Percentiles rank a stretch among this genome's conserved stretches.
These are phyloP conservation scores for Stegastes partitus DNA, from an alignment of 2,113 vertebrate species.

Conservation along the genomic window DNA sequence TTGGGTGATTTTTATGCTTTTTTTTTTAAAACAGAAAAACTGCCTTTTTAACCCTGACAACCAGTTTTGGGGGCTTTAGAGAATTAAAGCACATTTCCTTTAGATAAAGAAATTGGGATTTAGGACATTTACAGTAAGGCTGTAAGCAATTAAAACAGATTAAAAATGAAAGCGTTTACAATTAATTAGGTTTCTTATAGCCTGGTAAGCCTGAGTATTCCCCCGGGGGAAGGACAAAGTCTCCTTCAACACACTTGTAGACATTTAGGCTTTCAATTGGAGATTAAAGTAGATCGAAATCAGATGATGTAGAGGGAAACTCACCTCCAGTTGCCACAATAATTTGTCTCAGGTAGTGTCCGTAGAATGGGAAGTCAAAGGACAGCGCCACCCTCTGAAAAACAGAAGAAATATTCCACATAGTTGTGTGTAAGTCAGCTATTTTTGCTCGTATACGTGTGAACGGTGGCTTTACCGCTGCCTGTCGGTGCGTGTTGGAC, in stretches of 20 bases:
- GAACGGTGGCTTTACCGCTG: constrained; percentile 87
- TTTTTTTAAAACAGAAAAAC: too few relatives aligned
- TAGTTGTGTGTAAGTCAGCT: neutral
- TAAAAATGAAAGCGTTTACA: constrained; percentile 18
- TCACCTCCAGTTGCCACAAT: constrained; percentile 95
- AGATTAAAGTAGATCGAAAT: neutral
- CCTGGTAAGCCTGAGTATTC: constrained; percentile 11
- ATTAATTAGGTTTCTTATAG: constrained; percentile 26
- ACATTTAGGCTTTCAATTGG: neutral
- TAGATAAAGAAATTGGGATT: neutral
- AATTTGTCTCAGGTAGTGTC: constrained; percentile 93
- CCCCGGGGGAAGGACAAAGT: constrained; percentile 29
- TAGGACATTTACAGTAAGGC: constrained; percentile 22
- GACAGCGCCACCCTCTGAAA: constrained; percentile 90
- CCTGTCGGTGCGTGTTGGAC: constrained; percentile 93
- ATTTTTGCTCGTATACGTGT: neutral
- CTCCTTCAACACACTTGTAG: constrained; percentile 8
- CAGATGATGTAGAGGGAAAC: constrained; percentile 21
- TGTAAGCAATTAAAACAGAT: constrained; percentile 23
- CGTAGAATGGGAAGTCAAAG: constrained; percentile 97
- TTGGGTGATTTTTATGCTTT: too few relatives aligned
- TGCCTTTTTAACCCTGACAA: too few relatives aligned
- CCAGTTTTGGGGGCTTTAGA: too few relatives aligned
- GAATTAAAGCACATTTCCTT: neutral
- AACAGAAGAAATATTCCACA: constrained; percentile 26